Evolutionary conservation across 92 coral and sea anemone species (phyloP), one percentile per base, ranked within the genome.

Genomic region (Diadumene lineata): DNA sequence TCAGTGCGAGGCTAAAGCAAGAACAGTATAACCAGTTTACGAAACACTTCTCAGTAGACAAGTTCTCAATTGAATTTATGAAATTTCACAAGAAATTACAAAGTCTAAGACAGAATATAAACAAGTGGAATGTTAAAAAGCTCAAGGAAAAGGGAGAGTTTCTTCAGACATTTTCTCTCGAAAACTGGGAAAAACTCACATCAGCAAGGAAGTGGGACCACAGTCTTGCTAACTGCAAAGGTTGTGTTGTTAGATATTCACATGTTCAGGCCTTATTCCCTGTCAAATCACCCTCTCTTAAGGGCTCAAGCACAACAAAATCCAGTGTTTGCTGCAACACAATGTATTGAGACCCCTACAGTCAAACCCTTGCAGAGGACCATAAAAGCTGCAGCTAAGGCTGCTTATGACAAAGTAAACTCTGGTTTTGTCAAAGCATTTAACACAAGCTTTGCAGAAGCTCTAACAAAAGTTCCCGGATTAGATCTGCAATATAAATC

Each of bases 1-100:
- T 72, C 71, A 63, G 56, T 64, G 68, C 86, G 34, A 58, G 77
- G 16, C 56, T 68, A 60, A 68, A 81, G 13, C 74, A 46, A 29
- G 73, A 81, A 27, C 89, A 81, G 50, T 85, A 67, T 69, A 27
- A 70, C 28, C 75, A 85, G 61, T 85, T 85, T 19, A 68, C 34
- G 55, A 60, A 48, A 15, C 33, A 24, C 34, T 81, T 68, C 32
- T 53, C 56, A 60, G 86, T 2, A 26, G 65, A 60, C 30, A 70
- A 57, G 13, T 80, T 80, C 73, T 43, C 50, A 2, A 80, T 80
- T 19, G 64, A 63, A 18, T 51, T 46, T 32, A 30, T 63, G 9
- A 72, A 80, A 72, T 72, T 70, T 32, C 67, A 63, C 34, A 72
- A 72, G 72, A 81, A 72, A 25, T 30, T 81, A 32, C 65, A 79